These are phyloP conservation scores for Calephelis nemesis DNA, from an alignment of 1,140 invertebrate species.

Conservation along the genomic window DNA sequence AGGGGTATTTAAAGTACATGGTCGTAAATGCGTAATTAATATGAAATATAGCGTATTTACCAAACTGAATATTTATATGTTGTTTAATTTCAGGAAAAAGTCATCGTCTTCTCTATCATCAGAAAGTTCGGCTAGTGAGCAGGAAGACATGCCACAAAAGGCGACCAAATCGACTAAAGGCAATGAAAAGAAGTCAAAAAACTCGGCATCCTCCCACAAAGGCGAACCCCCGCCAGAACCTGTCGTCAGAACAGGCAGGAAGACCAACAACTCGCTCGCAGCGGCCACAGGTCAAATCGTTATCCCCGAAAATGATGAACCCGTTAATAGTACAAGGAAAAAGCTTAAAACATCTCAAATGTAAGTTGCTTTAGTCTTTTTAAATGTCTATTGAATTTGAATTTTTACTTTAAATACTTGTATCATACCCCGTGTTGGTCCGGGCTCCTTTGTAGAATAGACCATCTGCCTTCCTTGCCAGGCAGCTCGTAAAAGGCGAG, in stretches of 20 bases:
- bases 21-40: no score
- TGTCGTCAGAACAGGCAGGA: conserved; percentile 83
- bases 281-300: conserved; percentile 90
- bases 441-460: no score
- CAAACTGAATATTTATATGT: no score
- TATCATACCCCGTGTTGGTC: no score
- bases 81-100: conserved; percentile 19
- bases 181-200: conserved; percentile 60
- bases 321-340: conserved; percentile 74
- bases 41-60: no score
- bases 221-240: conserved; percentile 72
- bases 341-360: conserved; percentile 84
- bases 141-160: conserved; percentile 63
- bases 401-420: no score
- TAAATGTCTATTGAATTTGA: no score
- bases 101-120: conserved; percentile 53
- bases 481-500: no score
- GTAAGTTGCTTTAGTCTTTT: conserved; percentile 65
- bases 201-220: conserved; percentile 62
- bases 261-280: conserved; percentile 92
- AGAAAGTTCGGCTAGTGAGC: conserved; percentile 46
- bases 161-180: conserved; percentile 42
- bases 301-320: conserved; percentile 81
- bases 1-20: no score
- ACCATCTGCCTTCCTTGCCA: no score